These are phyloP conservation scores for Antheraea mylitta DNA, from an alignment of 1,140 invertebrate species.

Conservation along the genomic window DNA sequence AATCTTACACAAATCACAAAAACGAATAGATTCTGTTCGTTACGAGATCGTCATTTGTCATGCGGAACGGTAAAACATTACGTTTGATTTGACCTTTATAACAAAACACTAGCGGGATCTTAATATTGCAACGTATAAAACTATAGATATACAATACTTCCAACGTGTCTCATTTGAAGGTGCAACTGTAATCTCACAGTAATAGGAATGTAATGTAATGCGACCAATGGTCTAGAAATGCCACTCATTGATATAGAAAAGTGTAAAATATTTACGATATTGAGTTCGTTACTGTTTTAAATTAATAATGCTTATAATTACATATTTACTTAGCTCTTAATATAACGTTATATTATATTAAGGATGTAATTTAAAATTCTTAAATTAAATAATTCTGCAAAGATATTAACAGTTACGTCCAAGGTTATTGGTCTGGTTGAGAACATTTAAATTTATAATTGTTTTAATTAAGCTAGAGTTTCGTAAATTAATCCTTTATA, in stretches of 20 bases:
- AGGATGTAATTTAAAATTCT: neutral
- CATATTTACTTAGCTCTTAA: neutral
- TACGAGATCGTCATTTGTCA: constrained; percentile 8
- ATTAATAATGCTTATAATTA: neutral
- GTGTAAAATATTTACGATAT: constrained; percentile 20
- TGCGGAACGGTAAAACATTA: constrained; percentile 39
- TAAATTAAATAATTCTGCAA: neutral
- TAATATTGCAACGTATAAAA: constrained; percentile 26
- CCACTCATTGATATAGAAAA: constrained; percentile 43
- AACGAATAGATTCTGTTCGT: neutral
- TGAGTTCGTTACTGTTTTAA: neutral
- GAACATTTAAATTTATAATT: no score
- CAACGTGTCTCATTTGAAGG: constrained; percentile 35
- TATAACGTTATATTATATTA: neutral
- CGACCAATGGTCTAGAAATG: constrained; percentile 44
- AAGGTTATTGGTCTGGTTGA: no score
- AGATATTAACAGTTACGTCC: no score
- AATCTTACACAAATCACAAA: no score
- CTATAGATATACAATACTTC: constrained; percentile 35
- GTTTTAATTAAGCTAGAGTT: no score
- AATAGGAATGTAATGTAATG: constrained; percentile 28
- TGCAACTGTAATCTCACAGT: constrained; percentile 8
- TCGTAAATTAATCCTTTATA: no score
- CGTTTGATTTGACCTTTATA: constrained; percentile 34
- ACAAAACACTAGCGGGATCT: constrained; percentile 13